A percentile compares a stretch with the other conserved stretches of the same genome.
Evolutionary conservation across 1,140 invertebrate genomes (phyloP).

Genomic region (Mylabris phalerata): DNA sequence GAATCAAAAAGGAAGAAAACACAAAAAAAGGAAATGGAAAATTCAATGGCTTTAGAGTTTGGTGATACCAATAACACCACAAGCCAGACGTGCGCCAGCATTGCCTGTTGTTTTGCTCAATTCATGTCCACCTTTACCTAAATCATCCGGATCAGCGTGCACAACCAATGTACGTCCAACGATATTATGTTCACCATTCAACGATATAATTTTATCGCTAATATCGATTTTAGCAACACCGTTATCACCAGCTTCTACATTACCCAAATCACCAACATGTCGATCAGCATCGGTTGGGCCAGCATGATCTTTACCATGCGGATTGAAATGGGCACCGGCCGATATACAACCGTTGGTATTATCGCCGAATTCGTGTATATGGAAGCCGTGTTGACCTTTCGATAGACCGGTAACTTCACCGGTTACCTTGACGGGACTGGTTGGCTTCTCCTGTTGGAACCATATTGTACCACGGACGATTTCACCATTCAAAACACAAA

Average conservation of each 20-base stretch:
- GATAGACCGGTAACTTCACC: conserved; percentile 65
- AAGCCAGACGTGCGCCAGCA: conserved; percentile 90
- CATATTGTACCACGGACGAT: conserved; percentile 67
- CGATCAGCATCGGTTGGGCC: conserved; percentile 64
- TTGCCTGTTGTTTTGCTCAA: conserved; percentile 94
- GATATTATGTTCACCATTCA: conserved; percentile 71
- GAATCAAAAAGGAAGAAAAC: too few species aligned
- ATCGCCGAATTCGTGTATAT: conserved; percentile 96
- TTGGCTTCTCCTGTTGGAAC: conserved; percentile 64
- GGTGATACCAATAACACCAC: conserved; percentile 92
- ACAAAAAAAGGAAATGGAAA: too few species aligned
- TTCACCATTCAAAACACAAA: conserved; percentile 79
- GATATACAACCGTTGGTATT: conserved; percentile 94
- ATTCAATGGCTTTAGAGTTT: conserved; percentile 43
- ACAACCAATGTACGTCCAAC: conserved; percentile 86
- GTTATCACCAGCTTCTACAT: conserved; percentile 65
- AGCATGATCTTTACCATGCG: conserved; percentile 76
- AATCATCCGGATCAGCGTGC: conserved; percentile 91
- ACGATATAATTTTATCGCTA: conserved; percentile 63
- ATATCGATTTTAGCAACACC: conserved; percentile 75
- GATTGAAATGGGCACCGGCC: conserved; percentile 95
- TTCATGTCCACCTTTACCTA: conserved; percentile 89
- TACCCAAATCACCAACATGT: conserved; percentile 91
- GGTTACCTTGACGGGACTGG: conserved; percentile 55
- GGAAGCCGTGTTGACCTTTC: conserved; percentile 81